Percentiles rank a stretch among this genome's conserved stretches.
Conservation (phyloP, 2,888 invertebrate species). For the Meandrusa payeni region DNA sequence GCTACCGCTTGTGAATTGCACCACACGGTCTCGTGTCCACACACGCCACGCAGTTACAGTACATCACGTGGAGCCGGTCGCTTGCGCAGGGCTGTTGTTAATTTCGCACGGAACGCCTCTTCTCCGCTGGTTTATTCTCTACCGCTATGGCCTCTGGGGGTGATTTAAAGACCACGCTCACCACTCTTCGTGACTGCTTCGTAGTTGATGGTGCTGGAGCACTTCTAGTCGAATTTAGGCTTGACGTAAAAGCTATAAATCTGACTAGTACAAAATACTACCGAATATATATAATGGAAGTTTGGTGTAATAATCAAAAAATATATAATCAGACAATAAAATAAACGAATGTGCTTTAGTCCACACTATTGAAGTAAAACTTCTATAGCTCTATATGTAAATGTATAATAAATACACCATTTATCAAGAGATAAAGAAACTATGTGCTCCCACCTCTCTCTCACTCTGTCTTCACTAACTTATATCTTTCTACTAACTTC, state of each 20-base stretch:
- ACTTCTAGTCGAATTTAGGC: conserved; percentile 41
- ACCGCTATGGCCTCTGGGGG: conserved; percentile 39
- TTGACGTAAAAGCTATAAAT: conserved; percentile 18
- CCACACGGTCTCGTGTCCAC: conserved; percentile 18
- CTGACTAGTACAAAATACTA: neutral
- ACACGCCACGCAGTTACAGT: conserved; percentile 50
- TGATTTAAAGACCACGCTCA: conserved; percentile 45
- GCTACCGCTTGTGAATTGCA: conserved; percentile 21
- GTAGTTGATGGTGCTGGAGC: conserved; percentile 36
- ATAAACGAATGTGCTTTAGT: too few relatives aligned
- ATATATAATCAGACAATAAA: too few relatives aligned
- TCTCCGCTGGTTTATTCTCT: conserved; percentile 57
- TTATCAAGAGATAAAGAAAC: too few relatives aligned
- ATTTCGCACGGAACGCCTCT: conserved; percentile 55
- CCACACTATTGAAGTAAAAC: too few relatives aligned
- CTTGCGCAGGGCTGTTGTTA: conserved; percentile 47
- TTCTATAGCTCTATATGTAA: too few relatives aligned
- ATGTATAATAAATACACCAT: too few relatives aligned
- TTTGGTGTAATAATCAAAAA: neutral
- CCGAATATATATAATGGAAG: neutral
- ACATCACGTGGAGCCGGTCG: conserved; percentile 39
- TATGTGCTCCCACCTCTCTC: too few relatives aligned
- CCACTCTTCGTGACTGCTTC: conserved; percentile 25
- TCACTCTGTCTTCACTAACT: too few relatives aligned
- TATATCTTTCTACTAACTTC: too few relatives aligned